A percentile compares a stretch with the other conserved stretches of the same genome.
Evolutionary conservation across 2,113 vertebrate species (phyloP).

Genomic region (Gracilinanus agilis): DNA sequence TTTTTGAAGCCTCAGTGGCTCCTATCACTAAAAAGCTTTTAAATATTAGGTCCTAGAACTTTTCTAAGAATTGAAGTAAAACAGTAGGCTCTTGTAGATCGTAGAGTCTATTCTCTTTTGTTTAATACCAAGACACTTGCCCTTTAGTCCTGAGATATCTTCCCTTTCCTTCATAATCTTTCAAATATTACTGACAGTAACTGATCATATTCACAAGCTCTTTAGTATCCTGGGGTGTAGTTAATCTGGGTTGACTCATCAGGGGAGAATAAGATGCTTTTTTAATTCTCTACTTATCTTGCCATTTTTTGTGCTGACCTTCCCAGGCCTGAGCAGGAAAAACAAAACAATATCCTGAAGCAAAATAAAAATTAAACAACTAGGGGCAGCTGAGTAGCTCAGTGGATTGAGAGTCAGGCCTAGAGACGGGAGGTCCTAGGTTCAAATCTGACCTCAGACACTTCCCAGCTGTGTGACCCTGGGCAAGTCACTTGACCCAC

Average conservation of each 20-base stretch:
- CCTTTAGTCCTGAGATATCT: not conserved
- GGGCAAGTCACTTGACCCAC: too few species aligned
- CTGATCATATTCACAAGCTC: not conserved
- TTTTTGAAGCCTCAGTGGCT: not conserved
- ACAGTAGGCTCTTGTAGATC: not conserved
- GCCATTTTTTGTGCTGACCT: not conserved
- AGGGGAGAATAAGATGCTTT: not conserved
- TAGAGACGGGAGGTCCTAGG: too few species aligned
- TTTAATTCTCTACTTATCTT: not conserved
- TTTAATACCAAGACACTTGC: not conserved
- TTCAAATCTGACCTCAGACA: too few species aligned
- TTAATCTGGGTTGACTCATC: not conserved
- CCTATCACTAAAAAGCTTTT: not conserved
- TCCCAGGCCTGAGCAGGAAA: not conserved
- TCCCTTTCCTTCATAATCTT: not conserved
- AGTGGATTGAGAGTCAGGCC: too few species aligned
- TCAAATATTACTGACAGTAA: not conserved
- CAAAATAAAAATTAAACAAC: not conserved
- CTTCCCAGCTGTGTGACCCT: too few species aligned
- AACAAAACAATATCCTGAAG: not conserved
- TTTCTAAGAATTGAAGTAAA: not conserved
- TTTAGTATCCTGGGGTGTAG: not conserved
- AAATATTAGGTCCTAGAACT: not conserved
- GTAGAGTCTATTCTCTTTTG: not conserved
- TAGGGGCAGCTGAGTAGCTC: too few species aligned